Evolutionary conservation across 1,140 invertebrate species (phyloP).

Genomic region (Caenorhabditis tropicalis): DNA sequence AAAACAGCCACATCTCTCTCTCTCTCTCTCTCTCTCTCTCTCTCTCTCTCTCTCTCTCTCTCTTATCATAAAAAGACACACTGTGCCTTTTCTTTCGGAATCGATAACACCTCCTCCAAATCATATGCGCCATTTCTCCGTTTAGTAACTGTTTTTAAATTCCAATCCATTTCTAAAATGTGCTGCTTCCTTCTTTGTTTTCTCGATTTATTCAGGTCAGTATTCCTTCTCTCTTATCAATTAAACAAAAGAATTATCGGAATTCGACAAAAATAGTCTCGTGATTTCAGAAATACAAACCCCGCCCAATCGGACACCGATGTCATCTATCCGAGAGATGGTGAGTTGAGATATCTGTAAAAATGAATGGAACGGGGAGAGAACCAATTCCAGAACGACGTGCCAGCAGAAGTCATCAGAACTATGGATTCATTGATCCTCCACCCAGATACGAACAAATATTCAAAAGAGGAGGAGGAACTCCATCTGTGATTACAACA

Average conservation of each 20-base stretch:
- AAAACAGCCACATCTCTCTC: not conserved
- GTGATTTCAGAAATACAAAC: not conserved
- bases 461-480: not conserved
- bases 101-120: not conserved
- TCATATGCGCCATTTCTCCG: not conserved
- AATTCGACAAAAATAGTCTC: not conserved
- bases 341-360: not conserved
- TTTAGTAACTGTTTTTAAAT: not conserved
- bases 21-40: not conserved
- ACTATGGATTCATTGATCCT: slow-evolving; percentile 30
- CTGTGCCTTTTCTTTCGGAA: not conserved
- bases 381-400: not conserved
- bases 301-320: slow-evolving; percentile 11
- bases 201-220: slow-evolving; percentile 9
- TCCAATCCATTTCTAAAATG: too few relatives aligned
- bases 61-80: not conserved
- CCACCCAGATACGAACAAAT: slow-evolving; percentile 20
- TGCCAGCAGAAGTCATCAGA: slow-evolving; percentile 7
- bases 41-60: not conserved
- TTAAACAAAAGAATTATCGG: not conserved
- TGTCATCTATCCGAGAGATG: slow-evolving; percentile 32
- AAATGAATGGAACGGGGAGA: not conserved
- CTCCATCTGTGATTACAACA: slow-evolving; percentile 10
- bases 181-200: slow-evolving; percentile 19
- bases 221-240: too few relatives aligned